Base-by-base conservation (phyloP, 2,113 vertebrate genomes). In the Nothoprocta perdicaria region DNA sequence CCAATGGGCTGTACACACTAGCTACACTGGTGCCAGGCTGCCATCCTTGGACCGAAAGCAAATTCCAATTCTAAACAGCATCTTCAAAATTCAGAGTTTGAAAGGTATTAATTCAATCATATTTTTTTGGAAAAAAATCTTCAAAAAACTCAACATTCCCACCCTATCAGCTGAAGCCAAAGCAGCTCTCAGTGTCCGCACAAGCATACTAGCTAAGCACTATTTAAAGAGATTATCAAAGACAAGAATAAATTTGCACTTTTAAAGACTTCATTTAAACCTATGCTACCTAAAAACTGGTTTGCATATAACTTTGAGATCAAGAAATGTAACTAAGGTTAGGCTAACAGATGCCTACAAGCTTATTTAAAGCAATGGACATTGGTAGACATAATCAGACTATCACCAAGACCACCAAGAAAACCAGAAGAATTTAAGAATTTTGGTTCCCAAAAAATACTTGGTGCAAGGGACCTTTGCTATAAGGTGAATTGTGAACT, bases 261-360 rank as follows among this genome's bases (percentile, higher is more conserved):
- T 62, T n/a, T 61, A 88, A 76, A 91, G 63, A n/a, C 61, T 88
- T 81, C n/a, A 53, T 22, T 81, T 75, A 88, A 86, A 76, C 10
- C 35, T 35, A 63, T 1, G 9, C 27, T 48, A 48, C 9, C 72
- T 46, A 65, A 60, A 93, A 67, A 43, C 50, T n/a, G 61, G 15
- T 55, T 74, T 41, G 9, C 19, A 52, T 80, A 19, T 48, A 75
- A 72, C 26, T 86, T 69, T 33, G 27, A 66, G 66, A 74, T 48
- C 21, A 84, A 84, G 43, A 67, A 91, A 89, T 29, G 3, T 27
- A 63, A 83, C 68, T 77, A 52, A 15, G 5, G 12, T 43, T 80
- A 29, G 19, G 81, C 33, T 14, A 84, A 3, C 2, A 3, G 15
- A 17, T 31, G 10, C 14, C 71, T 63, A 1, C 13, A 26, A n/a